A percentile compares a stretch with the other conserved stretches of the same genome.
These are phyloP conservation scores for Oreocharis arfaki DNA, from an alignment of 2,113 vertebrate genomes.

Conservation along the genomic window DNA sequence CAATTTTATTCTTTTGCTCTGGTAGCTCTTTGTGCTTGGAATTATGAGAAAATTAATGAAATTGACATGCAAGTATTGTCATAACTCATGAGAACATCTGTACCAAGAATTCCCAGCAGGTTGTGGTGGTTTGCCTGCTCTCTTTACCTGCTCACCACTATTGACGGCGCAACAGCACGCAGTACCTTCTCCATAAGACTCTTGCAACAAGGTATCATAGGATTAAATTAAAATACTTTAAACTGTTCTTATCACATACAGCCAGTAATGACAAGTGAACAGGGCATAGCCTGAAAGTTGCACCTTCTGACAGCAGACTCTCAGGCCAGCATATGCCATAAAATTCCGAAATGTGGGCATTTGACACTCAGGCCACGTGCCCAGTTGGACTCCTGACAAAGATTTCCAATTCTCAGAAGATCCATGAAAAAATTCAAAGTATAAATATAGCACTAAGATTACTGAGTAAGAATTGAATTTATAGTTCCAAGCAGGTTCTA, in stretches of 20 bases:
- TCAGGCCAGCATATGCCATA: background rate
- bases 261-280: background rate
- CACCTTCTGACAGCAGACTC: background rate
- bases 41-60: background rate
- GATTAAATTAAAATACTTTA: background rate
- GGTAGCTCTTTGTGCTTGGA: background rate
- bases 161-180: background rate
- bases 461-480: background rate
- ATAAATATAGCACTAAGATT: background rate
- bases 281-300: background rate
- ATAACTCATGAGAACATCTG: background rate
- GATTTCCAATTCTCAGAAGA: background rate
- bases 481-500: background rate
- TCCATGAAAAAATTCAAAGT: background rate
- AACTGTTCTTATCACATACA: fast-evolving
- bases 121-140: background rate
- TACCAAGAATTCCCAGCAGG: background rate
- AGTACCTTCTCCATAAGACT: background rate
- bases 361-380: background rate
- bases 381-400: background rate
- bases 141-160: background rate
- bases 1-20: background rate
- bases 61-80: background rate
- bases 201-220: background rate
- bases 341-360: background rate